Evolutionary conservation across 2,797 vertebrate species (phyloP).

Genomic region (Cheirogaleus major): DNA sequence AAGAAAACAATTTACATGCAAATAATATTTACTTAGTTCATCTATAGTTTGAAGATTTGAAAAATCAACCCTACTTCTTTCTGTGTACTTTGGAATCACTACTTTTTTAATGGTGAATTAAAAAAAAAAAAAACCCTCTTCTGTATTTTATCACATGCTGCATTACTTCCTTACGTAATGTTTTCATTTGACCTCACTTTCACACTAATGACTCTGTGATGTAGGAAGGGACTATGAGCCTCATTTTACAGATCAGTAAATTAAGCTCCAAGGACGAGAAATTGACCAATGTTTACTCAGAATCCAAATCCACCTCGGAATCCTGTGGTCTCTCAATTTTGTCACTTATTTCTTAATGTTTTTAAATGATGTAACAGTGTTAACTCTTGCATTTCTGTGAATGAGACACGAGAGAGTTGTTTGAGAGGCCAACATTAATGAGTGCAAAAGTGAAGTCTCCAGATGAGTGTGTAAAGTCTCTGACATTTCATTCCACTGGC

Average conservation of each 20-base stretch:
- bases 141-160: background rate
- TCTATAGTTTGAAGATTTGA: background rate
- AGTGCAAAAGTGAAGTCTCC: background rate
- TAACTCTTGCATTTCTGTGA: background rate
- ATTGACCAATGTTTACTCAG: background rate
- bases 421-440: background rate
- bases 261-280: background rate
- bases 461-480: accelerated
- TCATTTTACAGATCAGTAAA: background rate
- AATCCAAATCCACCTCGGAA: background rate
- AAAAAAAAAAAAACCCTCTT: background rate
- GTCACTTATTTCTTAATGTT: background rate
- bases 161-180: background rate
- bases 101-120: background rate
- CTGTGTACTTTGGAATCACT: background rate
- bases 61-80: background rate
- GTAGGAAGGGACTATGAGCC: accelerated
- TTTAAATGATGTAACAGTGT: background rate
- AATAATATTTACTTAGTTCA: no score
- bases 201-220: background rate
- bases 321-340: no score
- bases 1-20: background rate
- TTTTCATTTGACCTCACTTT: background rate
- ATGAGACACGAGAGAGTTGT: background rate
- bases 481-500: background rate